phyloP scores from a whole-genome alignment of 2,113 vertebrate species.

The Numida meleagris region DNA sequence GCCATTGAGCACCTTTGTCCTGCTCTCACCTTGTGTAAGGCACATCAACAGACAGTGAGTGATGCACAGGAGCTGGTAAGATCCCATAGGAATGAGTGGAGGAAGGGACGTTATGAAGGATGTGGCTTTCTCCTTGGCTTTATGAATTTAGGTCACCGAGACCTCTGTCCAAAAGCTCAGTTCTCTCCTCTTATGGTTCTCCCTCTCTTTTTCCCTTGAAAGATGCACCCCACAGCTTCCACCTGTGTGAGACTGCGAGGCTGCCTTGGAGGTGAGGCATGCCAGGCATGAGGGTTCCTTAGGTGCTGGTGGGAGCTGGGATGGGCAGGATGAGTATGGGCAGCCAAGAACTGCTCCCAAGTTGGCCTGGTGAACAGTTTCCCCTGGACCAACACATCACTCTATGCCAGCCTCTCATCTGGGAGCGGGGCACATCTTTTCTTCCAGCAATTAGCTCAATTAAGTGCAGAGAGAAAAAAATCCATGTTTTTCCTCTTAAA shows the following conservation, averaged over 20 bases:
- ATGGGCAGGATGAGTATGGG: neutral
- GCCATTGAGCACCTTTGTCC: neutral
- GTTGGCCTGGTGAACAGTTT: neutral
- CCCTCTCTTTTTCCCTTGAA: neutral
- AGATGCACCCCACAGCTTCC: neutral
- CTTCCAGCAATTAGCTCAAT: conserved; percentile 65
- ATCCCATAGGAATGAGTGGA: fast-evolving
- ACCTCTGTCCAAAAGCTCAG: neutral
- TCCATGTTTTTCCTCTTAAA: conserved; percentile 50
- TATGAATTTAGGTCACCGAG: neutral
- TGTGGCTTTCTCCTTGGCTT: neutral
- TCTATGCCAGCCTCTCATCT: conserved; percentile 33
- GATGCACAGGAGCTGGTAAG: neutral
- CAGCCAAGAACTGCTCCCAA: neutral
- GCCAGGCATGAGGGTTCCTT: neutral
- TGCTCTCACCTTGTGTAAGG: neutral
- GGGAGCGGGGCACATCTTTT: conserved; percentile 67
- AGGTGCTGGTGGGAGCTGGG: neutral
- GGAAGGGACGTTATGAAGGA: neutral
- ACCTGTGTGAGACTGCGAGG: neutral
- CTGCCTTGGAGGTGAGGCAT: neutral
- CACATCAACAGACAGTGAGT: neutral
- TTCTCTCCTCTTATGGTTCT: neutral
- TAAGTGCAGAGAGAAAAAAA: conserved; percentile 51
- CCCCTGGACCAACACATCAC: neutral